Base-by-base conservation (phyloP, 2,797 vertebrate species). In the Novumbra hubbsi region DNA sequence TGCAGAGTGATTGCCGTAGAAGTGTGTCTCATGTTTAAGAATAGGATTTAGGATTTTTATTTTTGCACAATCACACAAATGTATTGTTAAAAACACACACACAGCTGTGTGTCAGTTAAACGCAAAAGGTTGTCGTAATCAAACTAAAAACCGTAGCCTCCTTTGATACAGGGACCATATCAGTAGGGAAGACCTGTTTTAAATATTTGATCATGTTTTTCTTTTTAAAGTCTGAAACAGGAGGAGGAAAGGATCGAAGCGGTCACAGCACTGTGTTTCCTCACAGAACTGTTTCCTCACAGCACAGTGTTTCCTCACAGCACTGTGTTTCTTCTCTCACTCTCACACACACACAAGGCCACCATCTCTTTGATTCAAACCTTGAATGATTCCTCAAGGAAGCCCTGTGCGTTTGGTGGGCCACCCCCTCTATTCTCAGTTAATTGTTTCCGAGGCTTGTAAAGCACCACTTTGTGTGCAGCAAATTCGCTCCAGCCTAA, bases 121-220 rank as follows among this genome's bases (percentile, higher is more conserved):
- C 52, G 19, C 79, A 76, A 73, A 63, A 83, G 12, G 66, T 63
- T 32, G 78, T 76, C 55, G 21, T 72, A 80, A 72, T 76, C 50
- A 81, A 84, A 83, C 38, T 78, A 78, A 16, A 16, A 75, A 76
- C 75, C 70, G 52, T 49, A 80, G 57, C 73, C 50, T 50, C 48
- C 27, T 50, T 68, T 72, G 28, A 34, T 34, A 38, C 41, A 48
- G 32, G 71, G 49, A 30, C 32, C 72, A 63, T n/a, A n/a, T n/a
- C n/a, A n/a, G n/a, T n/a, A n/a, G 63, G 28, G 77, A 78, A 80
- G 83, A 84, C 57, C 32, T 73, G 79, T 84, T 81, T 83, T 82
- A 19, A 55, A n/a, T 21, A 4, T 32, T 57, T 57, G 4, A 19
- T 32, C 69, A 80, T 78, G 72, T 74, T 27, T 19, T 68, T 52